Conservation (phyloP, 2,888 invertebrate genomes). For the Andrena fulva region DNA sequence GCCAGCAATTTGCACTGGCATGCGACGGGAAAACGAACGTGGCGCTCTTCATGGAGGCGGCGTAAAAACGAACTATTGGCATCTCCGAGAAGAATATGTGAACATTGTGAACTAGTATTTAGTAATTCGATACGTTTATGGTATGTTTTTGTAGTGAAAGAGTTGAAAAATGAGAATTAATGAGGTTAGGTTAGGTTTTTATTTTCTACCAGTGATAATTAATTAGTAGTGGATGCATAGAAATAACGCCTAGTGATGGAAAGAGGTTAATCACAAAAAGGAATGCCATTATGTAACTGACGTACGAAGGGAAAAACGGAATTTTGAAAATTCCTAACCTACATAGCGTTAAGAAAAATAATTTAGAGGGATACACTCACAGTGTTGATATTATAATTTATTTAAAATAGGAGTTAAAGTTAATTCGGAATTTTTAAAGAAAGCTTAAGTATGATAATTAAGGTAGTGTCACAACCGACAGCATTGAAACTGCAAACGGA, state of each 20-base stretch:
- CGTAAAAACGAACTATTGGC: background rate
- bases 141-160: too few relatives aligned
- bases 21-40: background rate
- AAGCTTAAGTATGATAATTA: background rate
- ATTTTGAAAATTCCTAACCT: too few relatives aligned
- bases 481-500: background rate
- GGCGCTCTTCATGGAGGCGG: conserved; percentile 1
- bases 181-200: too few relatives aligned
- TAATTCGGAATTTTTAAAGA: background rate
- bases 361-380: background rate
- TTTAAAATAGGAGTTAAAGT: background rate
- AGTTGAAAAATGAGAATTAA: too few relatives aligned
- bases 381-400: background rate
- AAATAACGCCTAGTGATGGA: too few relatives aligned
- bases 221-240: too few relatives aligned
- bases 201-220: too few relatives aligned
- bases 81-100: background rate
- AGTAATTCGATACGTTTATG: too few relatives aligned
- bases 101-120: background rate
- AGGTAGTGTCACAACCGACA: background rate
- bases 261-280: too few relatives aligned
- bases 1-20: background rate
- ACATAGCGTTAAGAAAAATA: background rate
- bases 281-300: too few relatives aligned
- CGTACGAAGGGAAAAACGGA: too few relatives aligned